phyloP scores from a whole-genome alignment of 2,113 vertebrate genomes.

The Xenotilapia leptura region DNA sequence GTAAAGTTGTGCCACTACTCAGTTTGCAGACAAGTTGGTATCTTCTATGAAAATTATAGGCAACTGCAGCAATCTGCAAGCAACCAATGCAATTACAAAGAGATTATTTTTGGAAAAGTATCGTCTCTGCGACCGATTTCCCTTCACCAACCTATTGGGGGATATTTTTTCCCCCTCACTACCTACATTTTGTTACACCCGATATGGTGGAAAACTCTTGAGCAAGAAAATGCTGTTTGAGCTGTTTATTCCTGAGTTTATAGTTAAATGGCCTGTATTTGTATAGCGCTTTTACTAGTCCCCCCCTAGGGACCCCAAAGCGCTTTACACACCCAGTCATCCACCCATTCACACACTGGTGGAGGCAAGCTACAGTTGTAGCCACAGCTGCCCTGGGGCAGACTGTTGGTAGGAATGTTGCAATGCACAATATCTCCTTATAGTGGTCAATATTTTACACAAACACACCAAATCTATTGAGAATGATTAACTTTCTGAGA shows the following conservation, averaged over 20 bases:
- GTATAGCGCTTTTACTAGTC: too few relatives aligned
- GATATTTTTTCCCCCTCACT: not conserved
- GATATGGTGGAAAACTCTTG: not conserved
- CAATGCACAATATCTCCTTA: not conserved
- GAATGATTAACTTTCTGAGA: not conserved
- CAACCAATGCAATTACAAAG: not conserved
- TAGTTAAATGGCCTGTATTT: too few relatives aligned
- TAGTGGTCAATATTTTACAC: not conserved
- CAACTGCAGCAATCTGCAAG: not conserved
- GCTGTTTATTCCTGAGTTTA: not conserved
- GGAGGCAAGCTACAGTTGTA: too few relatives aligned
- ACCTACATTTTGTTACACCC: not conserved
- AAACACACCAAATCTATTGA: not conserved
- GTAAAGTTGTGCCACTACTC: not conserved
- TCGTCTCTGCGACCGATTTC: accelerated
- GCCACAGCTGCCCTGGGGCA: too few relatives aligned
- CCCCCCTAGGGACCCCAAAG: too few relatives aligned
- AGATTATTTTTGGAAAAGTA: accelerated
- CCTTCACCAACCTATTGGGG: not conserved
- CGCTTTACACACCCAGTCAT: too few relatives aligned
- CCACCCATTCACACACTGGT: too few relatives aligned
- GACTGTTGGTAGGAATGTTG: not conserved
- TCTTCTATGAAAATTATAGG: not conserved
- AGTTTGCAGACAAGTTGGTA: not conserved
- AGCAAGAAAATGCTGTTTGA: not conserved